A percentile compares a stretch with the other conserved stretches of the same genome.
Evolutionary conservation across 2,888 invertebrate species (phyloP).

Genomic region (Ephialtes manifestator): DNA sequence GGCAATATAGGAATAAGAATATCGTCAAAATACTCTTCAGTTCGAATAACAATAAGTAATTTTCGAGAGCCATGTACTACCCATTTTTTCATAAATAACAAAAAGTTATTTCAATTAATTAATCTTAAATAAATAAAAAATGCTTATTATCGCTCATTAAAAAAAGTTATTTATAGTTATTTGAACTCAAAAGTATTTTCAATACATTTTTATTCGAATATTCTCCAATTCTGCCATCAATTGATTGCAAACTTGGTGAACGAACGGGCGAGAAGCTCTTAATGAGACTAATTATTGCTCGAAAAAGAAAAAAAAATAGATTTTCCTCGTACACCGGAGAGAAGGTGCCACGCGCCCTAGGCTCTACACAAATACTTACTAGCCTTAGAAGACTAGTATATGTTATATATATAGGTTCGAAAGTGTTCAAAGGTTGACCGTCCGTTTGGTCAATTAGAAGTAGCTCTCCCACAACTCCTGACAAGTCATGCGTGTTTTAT

Average conservation of each 20-base stretch:
- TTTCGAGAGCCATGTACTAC: too few relatives aligned
- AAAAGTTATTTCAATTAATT: too few relatives aligned
- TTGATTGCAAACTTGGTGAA: slow-evolving; percentile 33
- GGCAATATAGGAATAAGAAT: too few relatives aligned
- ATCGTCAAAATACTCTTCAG: too few relatives aligned
- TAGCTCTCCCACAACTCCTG: slow-evolving; percentile 34
- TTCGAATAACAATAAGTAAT: too few relatives aligned
- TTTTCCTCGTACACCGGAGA: slow-evolving; percentile 35
- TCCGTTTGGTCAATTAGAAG: slow-evolving; percentile 67
- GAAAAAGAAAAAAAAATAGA: background rate
- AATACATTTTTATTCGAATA: too few relatives aligned
- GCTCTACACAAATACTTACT: slow-evolving; percentile 79
- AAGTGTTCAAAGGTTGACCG: slow-evolving; percentile 77
- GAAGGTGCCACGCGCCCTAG: slow-evolving; percentile 35
- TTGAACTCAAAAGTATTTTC: too few relatives aligned
- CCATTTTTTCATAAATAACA: too few relatives aligned
- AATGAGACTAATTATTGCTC: slow-evolving; percentile 16
- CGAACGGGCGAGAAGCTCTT: slow-evolving; percentile 28
- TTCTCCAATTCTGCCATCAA: background rate
- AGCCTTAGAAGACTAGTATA: slow-evolving; percentile 81
- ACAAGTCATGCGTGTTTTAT: slow-evolving; percentile 27
- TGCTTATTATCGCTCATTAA: too few relatives aligned
- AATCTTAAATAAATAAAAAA: too few relatives aligned
- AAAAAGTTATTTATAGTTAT: too few relatives aligned
- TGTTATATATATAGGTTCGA: slow-evolving; percentile 76